These are phyloP conservation scores for Eupithecia tripunctaria DNA, from an alignment of 2,888 invertebrate genomes.

Conservation along the genomic window DNA sequence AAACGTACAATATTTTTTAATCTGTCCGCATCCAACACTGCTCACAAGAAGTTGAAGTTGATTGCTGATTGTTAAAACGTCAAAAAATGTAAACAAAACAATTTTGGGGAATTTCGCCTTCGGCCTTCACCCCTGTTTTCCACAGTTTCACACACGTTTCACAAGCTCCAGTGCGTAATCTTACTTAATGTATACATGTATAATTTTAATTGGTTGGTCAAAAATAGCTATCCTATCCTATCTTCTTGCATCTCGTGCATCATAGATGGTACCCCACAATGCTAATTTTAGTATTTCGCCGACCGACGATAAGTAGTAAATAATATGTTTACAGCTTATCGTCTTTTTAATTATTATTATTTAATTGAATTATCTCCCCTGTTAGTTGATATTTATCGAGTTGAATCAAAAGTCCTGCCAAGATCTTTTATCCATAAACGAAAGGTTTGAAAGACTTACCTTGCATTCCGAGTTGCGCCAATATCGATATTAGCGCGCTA, in stretches of 20 bases:
- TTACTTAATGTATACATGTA: slow-evolving; percentile 7
- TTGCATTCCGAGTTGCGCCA: no score
- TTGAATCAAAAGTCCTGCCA: no score
- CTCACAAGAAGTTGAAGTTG: not conserved
- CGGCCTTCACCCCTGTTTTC: not conserved
- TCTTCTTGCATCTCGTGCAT: not conserved
- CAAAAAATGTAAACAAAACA: slow-evolving; percentile 10
- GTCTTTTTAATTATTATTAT: no score
- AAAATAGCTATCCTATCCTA: not conserved
- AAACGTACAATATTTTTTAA: no score
- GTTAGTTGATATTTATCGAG: no score
- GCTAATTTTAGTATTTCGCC: not conserved
- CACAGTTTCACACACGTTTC: not conserved
- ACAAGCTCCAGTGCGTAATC: not conserved
- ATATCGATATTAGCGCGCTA: no score
- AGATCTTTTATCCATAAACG: no score
- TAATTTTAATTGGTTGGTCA: not conserved
- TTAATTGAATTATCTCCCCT: no score
- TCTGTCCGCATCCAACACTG: no score
- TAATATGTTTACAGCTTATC: no score
- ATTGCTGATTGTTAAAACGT: not conserved
- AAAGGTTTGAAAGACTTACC: no score
- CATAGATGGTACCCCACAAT: not conserved
- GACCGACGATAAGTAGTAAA: no score
- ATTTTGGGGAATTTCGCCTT: not conserved